Percentiles rank a stretch among this genome's conserved stretches.
Conservation (phyloP, 2,888 invertebrate genomes). For the Seira ritae region DNA sequence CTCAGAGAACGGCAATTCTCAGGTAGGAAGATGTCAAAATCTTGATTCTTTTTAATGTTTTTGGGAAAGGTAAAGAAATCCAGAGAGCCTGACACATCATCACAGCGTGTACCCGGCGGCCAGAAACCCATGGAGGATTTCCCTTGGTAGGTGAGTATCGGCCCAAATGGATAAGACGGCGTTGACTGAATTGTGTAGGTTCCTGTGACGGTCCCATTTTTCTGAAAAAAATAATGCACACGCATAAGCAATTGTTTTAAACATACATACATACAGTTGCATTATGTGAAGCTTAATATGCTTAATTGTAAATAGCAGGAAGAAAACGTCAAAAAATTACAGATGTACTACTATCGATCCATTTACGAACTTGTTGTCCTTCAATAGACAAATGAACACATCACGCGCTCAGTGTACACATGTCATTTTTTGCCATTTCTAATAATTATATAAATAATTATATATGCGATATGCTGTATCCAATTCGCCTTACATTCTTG, state of each 20-base stretch:
- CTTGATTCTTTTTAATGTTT: conserved; percentile 27
- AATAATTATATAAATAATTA: too few relatives aligned
- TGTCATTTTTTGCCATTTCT: not conserved
- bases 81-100: conserved; percentile 23
- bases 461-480: too few relatives aligned
- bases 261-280: not conserved
- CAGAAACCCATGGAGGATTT: conserved; percentile 21
- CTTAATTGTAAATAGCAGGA: too few relatives aligned
- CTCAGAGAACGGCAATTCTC: conserved; percentile 36
- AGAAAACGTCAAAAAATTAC: not conserved
- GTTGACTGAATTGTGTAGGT: conserved; percentile 36
- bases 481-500: conserved; percentile 23
- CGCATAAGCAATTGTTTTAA: too few relatives aligned
- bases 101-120: conserved; percentile 18
- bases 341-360: not conserved
- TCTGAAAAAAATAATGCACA: conserved; percentile 13
- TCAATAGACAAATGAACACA: not conserved
- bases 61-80: conserved; percentile 34
- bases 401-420: not conserved
- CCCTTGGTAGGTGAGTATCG: conserved; percentile 25
- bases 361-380: not conserved
- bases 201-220: conserved; percentile 27
- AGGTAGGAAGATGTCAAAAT: conserved; percentile 31
- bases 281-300: not conserved
- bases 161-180: conserved; percentile 24